phyloP scores from a whole-genome alignment of 64 coral and sea anemone genomes.

The Montipora sp. region DNA sequence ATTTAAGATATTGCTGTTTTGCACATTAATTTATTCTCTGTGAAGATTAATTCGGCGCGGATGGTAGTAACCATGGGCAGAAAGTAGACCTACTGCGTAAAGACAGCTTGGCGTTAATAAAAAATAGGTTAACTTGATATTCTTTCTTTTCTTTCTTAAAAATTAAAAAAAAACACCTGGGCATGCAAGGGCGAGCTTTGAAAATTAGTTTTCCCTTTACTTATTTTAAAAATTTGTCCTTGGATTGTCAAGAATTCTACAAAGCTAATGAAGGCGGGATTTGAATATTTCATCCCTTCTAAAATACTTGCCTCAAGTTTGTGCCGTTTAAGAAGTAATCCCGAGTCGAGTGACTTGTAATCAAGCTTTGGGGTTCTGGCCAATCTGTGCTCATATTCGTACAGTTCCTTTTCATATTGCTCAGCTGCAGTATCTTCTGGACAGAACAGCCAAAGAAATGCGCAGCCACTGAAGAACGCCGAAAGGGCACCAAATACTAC shows the following conservation, averaged over 20 bases:
- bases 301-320: conserved; percentile 75
- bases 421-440: conserved; percentile 79
- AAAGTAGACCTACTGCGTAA: no score
- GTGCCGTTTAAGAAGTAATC: conserved; percentile 65
- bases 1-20: no score
- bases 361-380: conserved; percentile 15
- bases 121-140: no score
- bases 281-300: no score
- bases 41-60: no score
- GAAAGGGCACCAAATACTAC: conserved; percentile 67
- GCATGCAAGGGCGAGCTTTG: neutral
- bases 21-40: no score
- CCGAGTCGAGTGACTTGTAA: conserved; percentile 74
- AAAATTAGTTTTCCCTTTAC: neutral
- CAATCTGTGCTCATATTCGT: conserved; percentile 70
- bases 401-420: conserved; percentile 74
- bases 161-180: neutral
- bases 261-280: no score
- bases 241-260: neutral
- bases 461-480: conserved; percentile 80
- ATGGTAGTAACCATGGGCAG: no score
- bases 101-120: no score
- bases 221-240: neutral
- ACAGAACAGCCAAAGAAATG: conserved; percentile 78
- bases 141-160: no score